A percentile compares a stretch with the other conserved stretches of the same genome.
Evolutionary conservation across 2,888 invertebrate species (phyloP).

Genomic region (Marronus borbonicus): DNA sequence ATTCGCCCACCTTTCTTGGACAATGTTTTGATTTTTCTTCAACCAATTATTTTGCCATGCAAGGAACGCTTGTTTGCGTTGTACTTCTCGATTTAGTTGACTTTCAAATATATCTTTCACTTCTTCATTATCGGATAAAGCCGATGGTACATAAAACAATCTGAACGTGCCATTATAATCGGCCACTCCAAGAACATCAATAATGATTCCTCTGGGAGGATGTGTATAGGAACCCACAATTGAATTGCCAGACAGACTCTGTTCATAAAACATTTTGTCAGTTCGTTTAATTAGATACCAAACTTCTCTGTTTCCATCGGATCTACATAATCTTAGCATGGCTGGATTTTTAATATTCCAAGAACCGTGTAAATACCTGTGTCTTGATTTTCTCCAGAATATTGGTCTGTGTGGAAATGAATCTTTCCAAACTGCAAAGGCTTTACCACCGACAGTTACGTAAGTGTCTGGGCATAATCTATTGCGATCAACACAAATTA

Average conservation of each 20-base stretch:
- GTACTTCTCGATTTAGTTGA: slow-evolving; percentile 74
- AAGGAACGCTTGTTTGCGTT: slow-evolving; percentile 72
- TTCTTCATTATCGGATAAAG: slow-evolving; percentile 61
- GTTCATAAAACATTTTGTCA: slow-evolving; percentile 78
- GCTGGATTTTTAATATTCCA: slow-evolving; percentile 85
- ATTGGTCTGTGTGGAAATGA: slow-evolving; percentile 76
- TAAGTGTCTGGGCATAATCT: slow-evolving; percentile 12
- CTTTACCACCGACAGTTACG: slow-evolving; percentile 70
- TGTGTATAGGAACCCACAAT: slow-evolving; percentile 78
- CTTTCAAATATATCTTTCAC: slow-evolving; percentile 64
- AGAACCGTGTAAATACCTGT: slow-evolving; percentile 76
- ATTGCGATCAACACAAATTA: slow-evolving; percentile 71
- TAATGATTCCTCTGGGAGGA: slow-evolving; percentile 59
- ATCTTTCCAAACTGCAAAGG: slow-evolving; percentile 70
- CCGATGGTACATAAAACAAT: slow-evolving; percentile 72
- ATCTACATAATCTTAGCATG: slow-evolving; percentile 77
- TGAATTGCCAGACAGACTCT: slow-evolving; percentile 78
- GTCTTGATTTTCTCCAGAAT: slow-evolving; percentile 77
- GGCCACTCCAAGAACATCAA: slow-evolving; percentile 76
- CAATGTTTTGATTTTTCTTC: slow-evolving; percentile 67
- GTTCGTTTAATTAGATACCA: slow-evolving; percentile 85
- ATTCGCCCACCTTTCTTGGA: slow-evolving; percentile 57
- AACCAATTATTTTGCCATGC: slow-evolving; percentile 78
- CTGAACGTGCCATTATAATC: slow-evolving; percentile 80
- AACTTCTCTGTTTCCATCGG: slow-evolving; percentile 84